phyloP scores from a whole-genome alignment of 1,140 invertebrate genomes.

The Parapsyche elsis region DNA sequence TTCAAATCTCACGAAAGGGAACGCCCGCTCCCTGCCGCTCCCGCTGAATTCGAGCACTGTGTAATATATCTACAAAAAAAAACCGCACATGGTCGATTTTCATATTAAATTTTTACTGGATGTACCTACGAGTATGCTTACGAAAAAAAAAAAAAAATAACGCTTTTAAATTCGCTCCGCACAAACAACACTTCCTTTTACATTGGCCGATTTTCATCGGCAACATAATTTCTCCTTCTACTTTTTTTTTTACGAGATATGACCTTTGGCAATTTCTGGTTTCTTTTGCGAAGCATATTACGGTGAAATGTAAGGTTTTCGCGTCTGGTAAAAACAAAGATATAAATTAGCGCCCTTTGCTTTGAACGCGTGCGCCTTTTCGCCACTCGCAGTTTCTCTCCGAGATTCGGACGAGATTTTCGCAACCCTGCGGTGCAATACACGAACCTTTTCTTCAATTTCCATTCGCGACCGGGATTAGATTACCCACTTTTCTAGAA shows the following conservation, averaged over 20 bases:
- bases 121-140: too few species aligned
- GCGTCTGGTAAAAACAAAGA: too few species aligned
- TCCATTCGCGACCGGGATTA: constrained; percentile 23
- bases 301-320: too few species aligned
- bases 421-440: constrained; percentile 19
- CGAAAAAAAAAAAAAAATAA: not conserved
- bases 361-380: not conserved
- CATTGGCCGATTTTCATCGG: not conserved
- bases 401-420: constrained; percentile 11
- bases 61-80: too few species aligned
- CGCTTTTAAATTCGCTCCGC: constrained; percentile 1
- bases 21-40: too few species aligned
- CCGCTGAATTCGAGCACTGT: too few species aligned
- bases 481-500: constrained; percentile 3
- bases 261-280: constrained; percentile 2
- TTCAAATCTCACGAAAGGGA: too few species aligned
- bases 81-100: too few species aligned
- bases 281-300: not conserved
- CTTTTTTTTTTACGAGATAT: not conserved
- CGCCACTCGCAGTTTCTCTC: not conserved
- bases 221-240: not conserved
- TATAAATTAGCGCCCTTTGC: too few species aligned
- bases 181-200: constrained; percentile 3
- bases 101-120: too few species aligned
- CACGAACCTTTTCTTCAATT: constrained; percentile 16